These are phyloP conservation scores for Catonia carolina DNA, from an alignment of 2,888 invertebrate species.

Conservation along the genomic window DNA sequence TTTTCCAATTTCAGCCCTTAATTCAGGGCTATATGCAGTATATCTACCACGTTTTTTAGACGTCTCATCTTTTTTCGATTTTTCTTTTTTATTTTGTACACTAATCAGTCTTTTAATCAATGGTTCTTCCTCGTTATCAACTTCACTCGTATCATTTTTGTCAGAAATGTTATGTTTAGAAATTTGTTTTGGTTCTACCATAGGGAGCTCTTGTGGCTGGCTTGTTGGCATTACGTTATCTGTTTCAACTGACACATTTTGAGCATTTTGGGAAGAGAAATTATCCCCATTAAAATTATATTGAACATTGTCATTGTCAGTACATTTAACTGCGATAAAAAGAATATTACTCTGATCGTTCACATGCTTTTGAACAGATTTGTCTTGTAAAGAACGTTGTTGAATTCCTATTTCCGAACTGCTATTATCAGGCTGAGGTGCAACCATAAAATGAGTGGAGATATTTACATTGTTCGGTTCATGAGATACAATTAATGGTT, in stretches of 20 bases:
- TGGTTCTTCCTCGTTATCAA: not conserved
- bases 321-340: too few relatives aligned
- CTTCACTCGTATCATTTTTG: constrained; percentile 1
- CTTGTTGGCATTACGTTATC: not conserved
- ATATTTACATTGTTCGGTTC: constrained; percentile 6
- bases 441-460: constrained; percentile 16
- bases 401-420: not conserved
- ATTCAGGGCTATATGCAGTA: constrained; percentile 30
- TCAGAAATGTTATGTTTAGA: too few relatives aligned
- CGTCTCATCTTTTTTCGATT: constrained; percentile 17
- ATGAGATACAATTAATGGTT: constrained; percentile 13
- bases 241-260: constrained; percentile 1
- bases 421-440: constrained; percentile 3
- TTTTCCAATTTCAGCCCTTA: constrained; percentile 32
- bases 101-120: not conserved
- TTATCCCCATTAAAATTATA: constrained; percentile 5
- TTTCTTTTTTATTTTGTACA: constrained; percentile 11
- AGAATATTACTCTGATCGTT: not conserved
- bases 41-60: constrained; percentile 29
- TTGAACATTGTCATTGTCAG: constrained; percentile 1
- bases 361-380: not conserved
- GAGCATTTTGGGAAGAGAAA: not conserved
- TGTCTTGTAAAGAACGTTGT: not conserved
- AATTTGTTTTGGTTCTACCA: not conserved
- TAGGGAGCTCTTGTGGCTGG: constrained; percentile 2